A percentile compares a stretch with the other conserved stretches of the same genome.
Conservation (phyloP, 2,888 invertebrate species). For the Chymomyza caudatula region DNA sequence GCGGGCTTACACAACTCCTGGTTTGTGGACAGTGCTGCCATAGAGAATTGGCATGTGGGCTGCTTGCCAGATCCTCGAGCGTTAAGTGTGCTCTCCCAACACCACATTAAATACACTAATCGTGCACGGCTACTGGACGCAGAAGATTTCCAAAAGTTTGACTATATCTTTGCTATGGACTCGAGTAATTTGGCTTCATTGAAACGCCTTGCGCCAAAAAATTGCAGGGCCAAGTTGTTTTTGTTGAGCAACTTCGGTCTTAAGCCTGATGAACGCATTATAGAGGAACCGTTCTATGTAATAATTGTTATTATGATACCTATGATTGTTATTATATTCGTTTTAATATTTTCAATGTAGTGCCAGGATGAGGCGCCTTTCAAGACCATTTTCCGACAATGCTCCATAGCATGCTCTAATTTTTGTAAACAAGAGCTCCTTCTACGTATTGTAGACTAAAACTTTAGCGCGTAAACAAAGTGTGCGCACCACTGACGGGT, state of each 20-base stretch:
- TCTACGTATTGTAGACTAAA: constrained; percentile 27
- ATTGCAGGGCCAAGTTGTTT: constrained; percentile 84
- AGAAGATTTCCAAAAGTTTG: constrained; percentile 87
- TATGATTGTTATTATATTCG: not conserved
- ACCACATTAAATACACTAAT: constrained; percentile 85
- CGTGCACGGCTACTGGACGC: constrained; percentile 84
- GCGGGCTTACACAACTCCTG: constrained; percentile 83
- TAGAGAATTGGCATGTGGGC: constrained; percentile 92
- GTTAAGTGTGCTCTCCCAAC: constrained; percentile 82
- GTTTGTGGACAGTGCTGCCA: constrained; percentile 93
- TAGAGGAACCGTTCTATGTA: constrained; percentile 94
- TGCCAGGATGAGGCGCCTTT: constrained; percentile 83
- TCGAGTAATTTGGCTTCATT: constrained; percentile 87
- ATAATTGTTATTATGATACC: not conserved
- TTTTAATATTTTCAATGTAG: constrained; percentile 54
- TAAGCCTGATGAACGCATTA: constrained; percentile 81
- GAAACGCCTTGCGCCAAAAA: constrained; percentile 77
- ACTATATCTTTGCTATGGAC: constrained; percentile 97
- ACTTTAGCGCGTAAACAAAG: not conserved
- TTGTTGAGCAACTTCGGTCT: constrained; percentile 91
- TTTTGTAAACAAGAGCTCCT: constrained; percentile 79
- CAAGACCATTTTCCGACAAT: constrained; percentile 86
- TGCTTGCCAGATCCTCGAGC: constrained; percentile 88
- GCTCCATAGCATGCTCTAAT: constrained; percentile 81
- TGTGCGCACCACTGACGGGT: constrained; percentile 15